Evolutionary conservation across 2,113 vertebrate species (phyloP).

Genomic region (Leptodactylus fuscus): DNA sequence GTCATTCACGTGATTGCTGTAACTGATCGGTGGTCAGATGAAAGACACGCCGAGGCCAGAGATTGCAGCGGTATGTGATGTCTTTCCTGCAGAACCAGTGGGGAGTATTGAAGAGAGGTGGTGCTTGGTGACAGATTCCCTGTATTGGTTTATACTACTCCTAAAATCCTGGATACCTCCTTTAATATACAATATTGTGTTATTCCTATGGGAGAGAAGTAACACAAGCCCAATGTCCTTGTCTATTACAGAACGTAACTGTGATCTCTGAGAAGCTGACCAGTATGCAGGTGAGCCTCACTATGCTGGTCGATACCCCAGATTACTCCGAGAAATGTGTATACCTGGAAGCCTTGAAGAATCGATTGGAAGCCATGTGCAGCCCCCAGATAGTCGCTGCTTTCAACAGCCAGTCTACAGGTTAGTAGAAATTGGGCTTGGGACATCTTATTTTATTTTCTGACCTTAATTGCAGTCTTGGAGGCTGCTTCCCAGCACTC

Average conservation of each 20-base stretch:
- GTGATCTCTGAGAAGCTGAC: slow-evolving; percentile 92
- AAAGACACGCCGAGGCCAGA: no score
- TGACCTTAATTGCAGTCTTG: no score
- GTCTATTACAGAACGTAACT: slow-evolving; percentile 79
- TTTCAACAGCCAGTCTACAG: slow-evolving; percentile 87
- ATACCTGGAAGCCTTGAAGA: slow-evolving; percentile 94
- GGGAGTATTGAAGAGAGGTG: no score
- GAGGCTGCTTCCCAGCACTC: no score
- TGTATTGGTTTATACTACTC: no score
- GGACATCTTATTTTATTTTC: no score
- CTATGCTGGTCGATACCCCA: slow-evolving; percentile 93
- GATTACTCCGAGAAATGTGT: slow-evolving; percentile 98
- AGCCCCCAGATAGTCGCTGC: slow-evolving; percentile 93
- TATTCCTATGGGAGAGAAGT: neutral
- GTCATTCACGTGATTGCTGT: no score
- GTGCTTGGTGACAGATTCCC: no score
- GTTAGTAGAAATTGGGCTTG: no score
- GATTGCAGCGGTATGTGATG: no score
- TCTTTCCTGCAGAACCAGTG: no score
- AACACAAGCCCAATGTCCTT: neutral
- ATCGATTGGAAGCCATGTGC: slow-evolving; percentile 92
- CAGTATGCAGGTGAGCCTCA: slow-evolving; percentile 94
- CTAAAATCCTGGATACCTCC: neutral
- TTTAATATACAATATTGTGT: neutral
- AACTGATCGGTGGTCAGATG: no score